Evolutionary conservation across 2,888 invertebrate genomes (phyloP).

Genomic region (Leucophenga montana): DNA sequence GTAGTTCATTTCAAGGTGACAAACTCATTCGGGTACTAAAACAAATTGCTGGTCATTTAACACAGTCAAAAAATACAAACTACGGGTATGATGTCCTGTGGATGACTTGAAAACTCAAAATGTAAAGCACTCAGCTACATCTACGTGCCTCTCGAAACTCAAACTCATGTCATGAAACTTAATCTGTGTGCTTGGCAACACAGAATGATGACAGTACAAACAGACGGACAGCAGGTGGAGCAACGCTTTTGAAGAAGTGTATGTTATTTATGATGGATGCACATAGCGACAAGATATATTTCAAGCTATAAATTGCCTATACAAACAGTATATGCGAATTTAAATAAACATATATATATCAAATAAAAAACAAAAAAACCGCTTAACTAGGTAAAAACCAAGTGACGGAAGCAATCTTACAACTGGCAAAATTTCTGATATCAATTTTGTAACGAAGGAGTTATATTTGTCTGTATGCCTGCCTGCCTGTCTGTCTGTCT

Average conservation of each 20-base stretch:
- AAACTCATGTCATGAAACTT: conserved; percentile 23
- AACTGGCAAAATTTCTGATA: too few species aligned
- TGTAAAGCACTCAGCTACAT: conserved; percentile 27
- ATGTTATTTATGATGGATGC: conserved; percentile 8
- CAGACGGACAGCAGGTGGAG: too few species aligned
- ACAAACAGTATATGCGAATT: too few species aligned
- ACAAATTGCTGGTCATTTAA: conserved; percentile 60
- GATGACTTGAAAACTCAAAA: conserved; percentile 37
- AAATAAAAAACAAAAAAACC: too few species aligned
- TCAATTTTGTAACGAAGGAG: too few species aligned
- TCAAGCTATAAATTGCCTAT: background rate
- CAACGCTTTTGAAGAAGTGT: background rate
- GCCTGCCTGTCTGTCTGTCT: too few species aligned
- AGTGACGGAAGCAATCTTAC: too few species aligned
- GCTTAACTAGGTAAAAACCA: too few species aligned
- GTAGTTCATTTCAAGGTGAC: conserved; percentile 60
- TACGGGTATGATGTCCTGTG: background rate
- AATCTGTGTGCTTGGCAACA: conserved; percentile 22
- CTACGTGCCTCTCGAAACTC: background rate
- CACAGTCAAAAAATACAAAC: conserved; percentile 50
- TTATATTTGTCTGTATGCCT: too few species aligned
- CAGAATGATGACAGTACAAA: conserved; percentile 24
- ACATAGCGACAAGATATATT: too few species aligned
- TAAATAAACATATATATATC: too few species aligned
- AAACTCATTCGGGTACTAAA: conserved; percentile 53